A percentile compares a stretch with the other conserved stretches of the same genome.
phyloP scores from a whole-genome alignment of 2,113 vertebrate genomes.

The Rhinolophus ferrumequinum region DNA sequence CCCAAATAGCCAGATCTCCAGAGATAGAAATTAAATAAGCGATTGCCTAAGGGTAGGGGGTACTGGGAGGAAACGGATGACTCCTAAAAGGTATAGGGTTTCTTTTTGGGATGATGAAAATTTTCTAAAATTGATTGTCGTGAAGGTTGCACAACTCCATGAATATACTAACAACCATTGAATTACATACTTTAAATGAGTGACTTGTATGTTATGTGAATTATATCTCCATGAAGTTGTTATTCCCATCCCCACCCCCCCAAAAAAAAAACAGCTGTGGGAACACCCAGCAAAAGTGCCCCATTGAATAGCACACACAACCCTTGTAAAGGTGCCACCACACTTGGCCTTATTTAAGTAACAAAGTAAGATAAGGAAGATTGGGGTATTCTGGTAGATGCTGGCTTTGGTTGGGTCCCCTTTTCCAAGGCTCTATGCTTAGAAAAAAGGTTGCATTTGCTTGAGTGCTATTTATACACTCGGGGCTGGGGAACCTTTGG shows the following conservation, averaged over 20 bases:
- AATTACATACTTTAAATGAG: background rate
- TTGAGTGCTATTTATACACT: no score
- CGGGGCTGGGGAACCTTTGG: background rate
- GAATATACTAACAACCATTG: background rate
- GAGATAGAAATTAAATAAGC: background rate
- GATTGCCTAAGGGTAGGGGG: no score
- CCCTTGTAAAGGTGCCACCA: background rate
- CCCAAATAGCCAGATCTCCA: background rate
- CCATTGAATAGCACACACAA: rapidly evolving
- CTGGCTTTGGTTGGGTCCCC: background rate
- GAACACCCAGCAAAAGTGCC: background rate
- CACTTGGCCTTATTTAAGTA: background rate
- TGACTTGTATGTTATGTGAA: background rate
- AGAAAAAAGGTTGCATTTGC: background rate
- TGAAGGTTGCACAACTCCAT: background rate
- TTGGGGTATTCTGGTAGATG: background rate
- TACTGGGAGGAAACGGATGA: background rate
- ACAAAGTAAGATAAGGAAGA: background rate
- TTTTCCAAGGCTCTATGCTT: background rate
- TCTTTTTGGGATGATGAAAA: background rate
- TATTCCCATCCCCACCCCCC: no score
- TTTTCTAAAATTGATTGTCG: background rate
- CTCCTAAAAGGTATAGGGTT: background rate
- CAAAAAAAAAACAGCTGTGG: background rate
- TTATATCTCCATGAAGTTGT: background rate